Evolutionary conservation across 2,113 vertebrate species (phyloP).

Genomic region (Lepisosteus osseus): DNA sequence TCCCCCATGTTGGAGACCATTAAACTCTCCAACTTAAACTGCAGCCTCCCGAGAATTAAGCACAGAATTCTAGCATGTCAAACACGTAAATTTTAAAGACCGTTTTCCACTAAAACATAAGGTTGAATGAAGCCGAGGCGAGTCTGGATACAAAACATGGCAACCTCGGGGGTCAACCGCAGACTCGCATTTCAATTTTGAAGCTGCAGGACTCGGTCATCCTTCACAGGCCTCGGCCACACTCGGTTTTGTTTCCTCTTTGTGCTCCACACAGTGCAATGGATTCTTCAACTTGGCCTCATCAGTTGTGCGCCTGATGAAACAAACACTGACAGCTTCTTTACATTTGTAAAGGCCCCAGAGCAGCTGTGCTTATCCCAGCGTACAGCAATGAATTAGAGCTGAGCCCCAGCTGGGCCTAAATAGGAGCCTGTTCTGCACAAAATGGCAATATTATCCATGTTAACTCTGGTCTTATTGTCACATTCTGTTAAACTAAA

Average conservation of each 20-base stretch:
- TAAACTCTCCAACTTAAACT: not conserved
- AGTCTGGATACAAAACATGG: constrained; percentile 43
- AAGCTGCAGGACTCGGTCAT: constrained; percentile 69
- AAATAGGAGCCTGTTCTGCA: constrained; percentile 86
- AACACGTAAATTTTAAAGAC: constrained; percentile 53
- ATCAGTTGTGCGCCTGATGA: constrained; percentile 96
- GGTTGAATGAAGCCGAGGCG: constrained; percentile 63
- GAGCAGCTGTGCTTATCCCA: constrained; percentile 99
- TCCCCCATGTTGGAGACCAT: not conserved
- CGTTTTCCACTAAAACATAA: constrained; percentile 68
- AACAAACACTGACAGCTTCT: constrained; percentile 99
- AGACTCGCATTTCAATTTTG: constrained; percentile 76
- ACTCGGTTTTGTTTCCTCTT: constrained; percentile 46
- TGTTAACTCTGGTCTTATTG: constrained; percentile 78
- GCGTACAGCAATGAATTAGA: constrained; percentile 90
- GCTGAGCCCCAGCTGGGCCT: constrained; percentile 91
- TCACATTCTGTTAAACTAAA: constrained; percentile 63
- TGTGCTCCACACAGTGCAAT: constrained; percentile 70
- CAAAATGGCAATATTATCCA: constrained; percentile 84
- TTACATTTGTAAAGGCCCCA: constrained; percentile 99
- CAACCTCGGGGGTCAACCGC: constrained; percentile 47
- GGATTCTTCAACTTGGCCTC: constrained; percentile 95
- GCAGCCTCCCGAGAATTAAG: constrained; percentile 27
- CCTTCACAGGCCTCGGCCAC: constrained; percentile 72
- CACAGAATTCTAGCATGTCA: constrained; percentile 54